Evolutionary conservation across 2,113 vertebrate genomes (phyloP), one percentile per base, ranked within the genome.

Genomic region (Echinops telfairi): DNA sequence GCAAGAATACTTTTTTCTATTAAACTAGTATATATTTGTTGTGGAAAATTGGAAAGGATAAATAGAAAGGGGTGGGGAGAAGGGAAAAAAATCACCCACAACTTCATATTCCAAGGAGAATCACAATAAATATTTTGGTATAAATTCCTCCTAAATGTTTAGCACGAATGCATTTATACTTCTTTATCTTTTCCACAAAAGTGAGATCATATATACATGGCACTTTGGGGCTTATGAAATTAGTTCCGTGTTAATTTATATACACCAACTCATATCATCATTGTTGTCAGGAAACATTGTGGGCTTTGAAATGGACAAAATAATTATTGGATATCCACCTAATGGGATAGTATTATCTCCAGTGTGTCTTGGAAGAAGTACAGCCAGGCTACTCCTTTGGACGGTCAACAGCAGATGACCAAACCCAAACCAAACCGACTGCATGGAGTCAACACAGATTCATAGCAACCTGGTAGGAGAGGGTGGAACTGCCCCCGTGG

Each of bases 1-100:
- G n/a, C n/a, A n/a, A n/a, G n/a, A n/a, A n/a, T n/a, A n/a, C n/a
- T n/a, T n/a, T n/a, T n/a, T n/a, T n/a, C n/a, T n/a, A n/a, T n/a
- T n/a, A n/a, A n/a, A n/a, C n/a, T n/a, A n/a, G n/a, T n/a, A n/a
- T 40, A 84, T 71, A 89, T 71, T 83, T 71, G 62, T 20, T 85
- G 53, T 73, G 88, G 66, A 43, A 76, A 88, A 76, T 43, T 27
- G 25, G 36, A 40, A 40, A 76, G 36, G 23, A 40, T 40, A 76
- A 40, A 76, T 27, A 76, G 76, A 76, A 75, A 88, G 27, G 14
- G 31, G 15, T 1, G 2, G 1, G 17, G 47, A 9, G 22, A 1
- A 1, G 1, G 19, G 47, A 9, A 23, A 36, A 33, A 82, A 75
- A 43, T 43, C 38, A 90, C 53, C 31, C 27, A 73, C 66, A 38